These are phyloP conservation scores for Smithornis capensis DNA, from an alignment of 2,113 vertebrate species.

Conservation along the genomic window DNA sequence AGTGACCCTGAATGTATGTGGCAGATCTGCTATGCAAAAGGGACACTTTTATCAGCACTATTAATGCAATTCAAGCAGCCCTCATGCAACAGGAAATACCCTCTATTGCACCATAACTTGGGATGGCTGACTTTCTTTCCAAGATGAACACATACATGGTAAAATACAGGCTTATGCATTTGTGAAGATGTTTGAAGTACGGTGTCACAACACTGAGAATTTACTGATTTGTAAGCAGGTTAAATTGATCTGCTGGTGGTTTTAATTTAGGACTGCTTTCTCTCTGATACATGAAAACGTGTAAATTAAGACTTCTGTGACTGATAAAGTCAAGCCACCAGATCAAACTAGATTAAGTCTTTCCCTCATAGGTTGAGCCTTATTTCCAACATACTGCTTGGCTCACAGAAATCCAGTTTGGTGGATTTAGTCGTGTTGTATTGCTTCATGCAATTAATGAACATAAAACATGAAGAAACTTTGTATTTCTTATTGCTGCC, in stretches of 20 bases:
- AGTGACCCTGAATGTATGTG: fast-evolving
- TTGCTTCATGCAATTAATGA: not conserved
- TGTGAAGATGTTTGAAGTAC: not conserved
- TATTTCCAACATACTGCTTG: not conserved
- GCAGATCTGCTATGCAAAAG: not conserved
- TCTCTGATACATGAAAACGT: not conserved
- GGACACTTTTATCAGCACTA: not conserved
- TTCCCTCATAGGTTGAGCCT: not conserved
- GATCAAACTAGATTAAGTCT: not conserved
- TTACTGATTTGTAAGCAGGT: not conserved
- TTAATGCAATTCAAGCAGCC: not conserved
- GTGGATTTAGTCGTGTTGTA: not conserved
- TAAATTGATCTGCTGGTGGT: not conserved
- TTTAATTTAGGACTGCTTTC: not conserved
- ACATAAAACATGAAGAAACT: not conserved
- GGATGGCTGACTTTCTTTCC: not conserved
- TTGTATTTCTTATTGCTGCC: not conserved
- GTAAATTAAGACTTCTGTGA: not conserved
- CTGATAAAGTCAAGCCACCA: not conserved
- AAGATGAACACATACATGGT: not conserved
- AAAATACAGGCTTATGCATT: not conserved
- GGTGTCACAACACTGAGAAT: fast-evolving
- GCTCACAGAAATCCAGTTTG: not conserved
- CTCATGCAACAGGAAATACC: not conserved
- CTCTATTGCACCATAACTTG: not conserved